Evolutionary conservation across 2,113 vertebrate genomes (phyloP).

Genomic region (Macrotis lagotis): DNA sequence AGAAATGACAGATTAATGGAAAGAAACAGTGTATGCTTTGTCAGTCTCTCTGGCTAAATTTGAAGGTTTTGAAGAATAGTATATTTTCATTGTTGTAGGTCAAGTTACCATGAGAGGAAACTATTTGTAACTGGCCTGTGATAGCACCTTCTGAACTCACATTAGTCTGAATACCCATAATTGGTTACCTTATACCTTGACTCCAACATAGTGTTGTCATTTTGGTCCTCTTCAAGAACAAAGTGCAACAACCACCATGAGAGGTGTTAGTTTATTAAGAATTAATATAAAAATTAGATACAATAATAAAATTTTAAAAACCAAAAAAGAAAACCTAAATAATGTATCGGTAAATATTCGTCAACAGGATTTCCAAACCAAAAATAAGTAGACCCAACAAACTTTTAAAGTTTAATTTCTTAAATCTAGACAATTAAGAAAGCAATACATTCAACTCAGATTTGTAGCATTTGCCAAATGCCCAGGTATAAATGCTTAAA

Average conservation of each 20-base stretch:
- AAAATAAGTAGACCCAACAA: background rate
- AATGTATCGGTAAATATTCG: background rate
- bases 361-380: background rate
- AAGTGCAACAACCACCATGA: background rate
- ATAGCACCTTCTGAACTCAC: background rate
- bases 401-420: background rate
- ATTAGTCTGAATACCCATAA: background rate
- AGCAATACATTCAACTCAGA: background rate
- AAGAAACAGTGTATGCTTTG: background rate
- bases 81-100: background rate
- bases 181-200: background rate
- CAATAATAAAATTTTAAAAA: background rate
- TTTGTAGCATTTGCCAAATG: background rate
- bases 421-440: background rate
- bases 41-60: background rate
- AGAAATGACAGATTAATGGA: background rate
- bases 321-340: too few relatives aligned
- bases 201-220: background rate
- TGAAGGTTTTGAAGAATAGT: background rate
- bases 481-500: background rate
- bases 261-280: background rate
- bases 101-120: background rate
- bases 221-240: background rate
- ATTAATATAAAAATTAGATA: background rate
- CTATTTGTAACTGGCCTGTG: background rate